Percentiles rank a stretch among this genome's conserved stretches.
Conservation (phyloP, 2,113 vertebrate species). For the Sinocyclocheilus rhinocerous region DNA sequence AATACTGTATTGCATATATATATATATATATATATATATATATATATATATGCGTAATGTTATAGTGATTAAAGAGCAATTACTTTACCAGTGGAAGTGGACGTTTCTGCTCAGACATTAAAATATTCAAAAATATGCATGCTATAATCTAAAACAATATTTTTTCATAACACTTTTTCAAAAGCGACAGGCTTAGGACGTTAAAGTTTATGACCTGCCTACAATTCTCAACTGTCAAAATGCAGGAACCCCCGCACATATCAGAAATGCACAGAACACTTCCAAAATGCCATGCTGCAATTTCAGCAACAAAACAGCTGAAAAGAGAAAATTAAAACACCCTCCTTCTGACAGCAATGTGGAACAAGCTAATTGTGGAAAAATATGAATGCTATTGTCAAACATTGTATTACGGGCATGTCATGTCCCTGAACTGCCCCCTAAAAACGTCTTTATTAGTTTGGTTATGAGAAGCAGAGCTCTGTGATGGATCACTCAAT, state of each 20-base stretch:
- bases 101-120: not conserved
- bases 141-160: not conserved
- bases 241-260: not conserved
- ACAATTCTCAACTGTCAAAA: not conserved
- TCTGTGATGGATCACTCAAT: slow-evolving; percentile 73
- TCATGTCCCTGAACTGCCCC: slow-evolving; percentile 53
- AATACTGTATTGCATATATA: too few species aligned
- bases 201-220: not conserved
- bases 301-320: slow-evolving; percentile 8
- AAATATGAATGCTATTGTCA: slow-evolving; percentile 53
- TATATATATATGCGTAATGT: too few species aligned
- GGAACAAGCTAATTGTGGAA: slow-evolving; percentile 36
- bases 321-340: slow-evolving; percentile 18
- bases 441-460: slow-evolving; percentile 61
- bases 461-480: slow-evolving; percentile 61
- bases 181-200: not conserved
- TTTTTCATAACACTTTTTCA: not conserved
- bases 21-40: too few species aligned
- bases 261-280: not conserved
- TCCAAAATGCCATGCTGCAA: not conserved
- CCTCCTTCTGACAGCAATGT: not conserved
- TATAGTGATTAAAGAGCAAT: too few species aligned
- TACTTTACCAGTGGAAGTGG: too few species aligned
- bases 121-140: not conserved
- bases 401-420: slow-evolving; percentile 46